A percentile compares a stretch with the other conserved stretches of the same genome.
Evolutionary conservation across 2,888 invertebrate genomes (phyloP).

Genomic region (Crossocerus cetratus): DNA sequence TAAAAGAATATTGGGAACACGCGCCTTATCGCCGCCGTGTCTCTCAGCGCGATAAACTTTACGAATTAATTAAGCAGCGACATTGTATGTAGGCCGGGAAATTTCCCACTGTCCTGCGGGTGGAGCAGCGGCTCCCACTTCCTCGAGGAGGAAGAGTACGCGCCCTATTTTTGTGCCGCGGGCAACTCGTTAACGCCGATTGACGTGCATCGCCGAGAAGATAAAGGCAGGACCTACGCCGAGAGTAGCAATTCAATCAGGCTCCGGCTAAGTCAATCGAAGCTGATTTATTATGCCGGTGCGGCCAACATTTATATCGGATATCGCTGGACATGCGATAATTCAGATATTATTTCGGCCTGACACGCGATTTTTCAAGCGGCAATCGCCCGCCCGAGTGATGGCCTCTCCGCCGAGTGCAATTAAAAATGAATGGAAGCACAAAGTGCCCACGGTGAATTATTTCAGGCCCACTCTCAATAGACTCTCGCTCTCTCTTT

Average conservation of each 20-base stretch:
- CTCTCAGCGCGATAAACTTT: slow-evolving; percentile 61
- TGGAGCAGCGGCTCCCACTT: slow-evolving; percentile 10
- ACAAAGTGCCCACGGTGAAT: slow-evolving; percentile 23
- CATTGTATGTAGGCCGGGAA: slow-evolving; percentile 25
- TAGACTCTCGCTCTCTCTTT: too few relatives aligned
- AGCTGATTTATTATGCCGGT: slow-evolving; percentile 54
- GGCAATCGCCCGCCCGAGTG: too few relatives aligned
- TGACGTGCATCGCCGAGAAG: slow-evolving; percentile 20
- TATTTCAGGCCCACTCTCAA: slow-evolving; percentile 38
- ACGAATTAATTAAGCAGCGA: slow-evolving; percentile 69
- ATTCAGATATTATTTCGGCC: neutral
- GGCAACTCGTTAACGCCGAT: slow-evolving; percentile 50
- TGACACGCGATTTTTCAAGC: too few relatives aligned
- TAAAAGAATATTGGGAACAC: slow-evolving; percentile 64
- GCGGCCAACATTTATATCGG: slow-evolving; percentile 48
- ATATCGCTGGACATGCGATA: slow-evolving; percentile 3
- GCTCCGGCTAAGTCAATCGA: slow-evolving; percentile 17
- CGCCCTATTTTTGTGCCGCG: slow-evolving; percentile 37
- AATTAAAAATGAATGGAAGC: too few relatives aligned
- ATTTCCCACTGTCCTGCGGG: slow-evolving; percentile 23
- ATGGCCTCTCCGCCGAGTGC: too few relatives aligned
- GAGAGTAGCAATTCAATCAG: slow-evolving; percentile 9
- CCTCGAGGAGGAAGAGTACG: slow-evolving; percentile 2
- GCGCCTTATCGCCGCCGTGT: slow-evolving; percentile 63
- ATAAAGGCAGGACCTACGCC: slow-evolving; percentile 5